Conservation (phyloP, 2,113 vertebrate species). For the Tinamus guttatus region DNA sequence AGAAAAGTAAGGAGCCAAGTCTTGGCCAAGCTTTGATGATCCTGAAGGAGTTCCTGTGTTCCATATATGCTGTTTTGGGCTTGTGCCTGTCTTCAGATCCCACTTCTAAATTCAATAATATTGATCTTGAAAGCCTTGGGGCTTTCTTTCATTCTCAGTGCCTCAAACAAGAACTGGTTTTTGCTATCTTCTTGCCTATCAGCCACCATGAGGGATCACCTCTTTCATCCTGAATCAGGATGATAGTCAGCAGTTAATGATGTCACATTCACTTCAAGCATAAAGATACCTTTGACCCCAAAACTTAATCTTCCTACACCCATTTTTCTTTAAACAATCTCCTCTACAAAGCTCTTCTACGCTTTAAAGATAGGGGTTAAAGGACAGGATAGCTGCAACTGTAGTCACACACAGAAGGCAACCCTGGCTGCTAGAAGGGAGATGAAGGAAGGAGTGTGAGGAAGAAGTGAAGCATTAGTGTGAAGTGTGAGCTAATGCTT, state of each 20-base stretch:
- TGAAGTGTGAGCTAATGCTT: not conserved
- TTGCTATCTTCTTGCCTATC: not conserved
- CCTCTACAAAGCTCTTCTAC: not conserved
- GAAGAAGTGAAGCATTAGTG: too few species aligned
- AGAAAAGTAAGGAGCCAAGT: not conserved
- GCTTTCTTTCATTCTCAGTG: not conserved
- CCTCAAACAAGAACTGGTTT: not conserved
- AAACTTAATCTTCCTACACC: not conserved
- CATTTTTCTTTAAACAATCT: not conserved
- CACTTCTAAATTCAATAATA: not conserved
- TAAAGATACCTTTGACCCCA: not conserved
- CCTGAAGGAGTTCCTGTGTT: not conserved
- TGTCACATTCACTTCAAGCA: not conserved
- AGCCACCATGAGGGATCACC: fast-evolving
- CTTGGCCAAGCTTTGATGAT: not conserved
- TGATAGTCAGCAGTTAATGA: not conserved
- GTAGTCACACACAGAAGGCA: not conserved
- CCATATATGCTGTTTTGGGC: not conserved
- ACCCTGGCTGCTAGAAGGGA: not conserved
- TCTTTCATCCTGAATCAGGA: not conserved
- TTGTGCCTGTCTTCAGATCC: not conserved
- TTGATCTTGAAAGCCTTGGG: not conserved
- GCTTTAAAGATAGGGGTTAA: not conserved
- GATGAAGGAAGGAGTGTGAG: not conserved
- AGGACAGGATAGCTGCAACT: not conserved